Base-by-base conservation (phyloP, 2,888 invertebrate species). In the Drosophila formosana region DNA sequence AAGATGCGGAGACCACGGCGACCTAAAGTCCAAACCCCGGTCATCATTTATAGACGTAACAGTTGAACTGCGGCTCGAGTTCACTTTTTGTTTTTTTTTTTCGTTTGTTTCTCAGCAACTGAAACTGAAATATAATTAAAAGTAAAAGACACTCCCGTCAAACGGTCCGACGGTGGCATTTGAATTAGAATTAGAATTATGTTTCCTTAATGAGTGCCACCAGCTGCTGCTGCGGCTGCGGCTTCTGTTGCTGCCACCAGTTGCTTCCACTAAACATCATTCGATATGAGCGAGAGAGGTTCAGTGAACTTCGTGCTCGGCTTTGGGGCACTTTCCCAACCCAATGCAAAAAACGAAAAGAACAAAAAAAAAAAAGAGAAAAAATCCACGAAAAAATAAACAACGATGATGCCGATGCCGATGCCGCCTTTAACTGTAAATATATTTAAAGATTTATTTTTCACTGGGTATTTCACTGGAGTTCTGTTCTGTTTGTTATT, bases 171-270 rank as follows among this genome's bases (percentile, higher is more conserved):
- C 58, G 45, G 46, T 62, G 46, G 62, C 32, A 67, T 67, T 58
- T 47, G 60, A 72, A 55, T 62, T 68, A 72, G 71, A 86, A 88
- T 87, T 79, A 82, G 82, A 87, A 89, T 89, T 88, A 87, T 89
- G 88, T 84, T 86, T 87, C 89, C 85, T 82, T 87, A 86, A 86
- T 89, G 88, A 88, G 85, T 78, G 76, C 79, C 78, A 82, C 76
- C 75, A 77, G 72, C 51, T 61, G 65, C 53, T 11, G 55, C 51
- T 39, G 52, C 49, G 32, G 32, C 18, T 49, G 47, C 39, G 30
- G 53, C 32, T 47, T 25, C 8, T 39, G n/a, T 39, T 39, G 39
- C 13, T 39, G 39, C 37, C 37, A 37, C 37, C 37, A 37, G 37
- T 32, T n/a, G 61, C 46, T 53, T 71, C 72, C 64, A 78, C 72